Evolutionary conservation across 2,888 invertebrate species (phyloP).

Genomic region (Cybosia mesomella): DNA sequence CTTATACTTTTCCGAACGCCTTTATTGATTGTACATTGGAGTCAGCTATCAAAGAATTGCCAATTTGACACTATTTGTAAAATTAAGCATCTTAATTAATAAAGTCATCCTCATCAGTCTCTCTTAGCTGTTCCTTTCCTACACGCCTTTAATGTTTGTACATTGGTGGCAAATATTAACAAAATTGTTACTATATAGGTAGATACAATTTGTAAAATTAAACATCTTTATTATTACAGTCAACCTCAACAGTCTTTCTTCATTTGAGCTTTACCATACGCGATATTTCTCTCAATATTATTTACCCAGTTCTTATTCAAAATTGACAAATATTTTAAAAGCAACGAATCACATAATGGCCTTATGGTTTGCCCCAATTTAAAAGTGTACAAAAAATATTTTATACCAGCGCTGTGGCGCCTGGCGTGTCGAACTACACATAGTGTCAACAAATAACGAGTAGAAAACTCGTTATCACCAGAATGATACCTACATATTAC

Average conservation of each 20-base stretch:
- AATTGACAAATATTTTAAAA: neutral
- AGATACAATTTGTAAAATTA: too few species aligned
- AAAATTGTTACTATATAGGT: too few species aligned
- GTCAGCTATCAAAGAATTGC: too few species aligned
- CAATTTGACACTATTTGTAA: too few species aligned
- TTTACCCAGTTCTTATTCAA: neutral
- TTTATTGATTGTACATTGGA: too few species aligned
- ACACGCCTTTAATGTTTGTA: neutral
- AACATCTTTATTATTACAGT: neutral
- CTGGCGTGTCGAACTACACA: slow-evolving; percentile 32
- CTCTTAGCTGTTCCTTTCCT: too few species aligned
- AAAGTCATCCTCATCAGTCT: too few species aligned
- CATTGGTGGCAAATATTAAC: neutral
- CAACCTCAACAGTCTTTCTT: neutral
- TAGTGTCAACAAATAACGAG: slow-evolving; percentile 50
- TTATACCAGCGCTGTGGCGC: neutral
- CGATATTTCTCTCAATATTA: neutral
- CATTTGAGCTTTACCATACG: too few species aligned
- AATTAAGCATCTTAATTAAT: too few species aligned
- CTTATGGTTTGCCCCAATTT: neutral
- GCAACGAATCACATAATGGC: neutral
- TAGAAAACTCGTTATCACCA: slow-evolving; percentile 34
- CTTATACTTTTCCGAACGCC: too few species aligned
- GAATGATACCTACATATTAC: slow-evolving; percentile 29
- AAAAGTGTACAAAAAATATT: neutral